Conservation (phyloP, 1,140 invertebrate species). For the Parapsyche elsis region DNA sequence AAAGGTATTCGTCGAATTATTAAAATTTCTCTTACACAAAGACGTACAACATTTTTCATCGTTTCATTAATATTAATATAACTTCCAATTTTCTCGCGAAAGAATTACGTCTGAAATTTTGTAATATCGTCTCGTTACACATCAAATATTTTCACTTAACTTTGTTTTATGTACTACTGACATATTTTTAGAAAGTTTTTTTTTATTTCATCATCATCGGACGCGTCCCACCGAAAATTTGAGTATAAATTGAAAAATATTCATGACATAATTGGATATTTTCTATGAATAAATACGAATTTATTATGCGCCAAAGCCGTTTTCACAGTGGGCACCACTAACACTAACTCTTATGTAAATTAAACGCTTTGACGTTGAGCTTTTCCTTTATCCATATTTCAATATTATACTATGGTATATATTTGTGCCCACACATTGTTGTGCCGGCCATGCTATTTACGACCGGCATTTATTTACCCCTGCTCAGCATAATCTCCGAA, state of each 20-base stretch:
- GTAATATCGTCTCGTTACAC: too few relatives aligned
- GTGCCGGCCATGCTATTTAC: slow-evolving; percentile 6
- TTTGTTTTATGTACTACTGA: neutral
- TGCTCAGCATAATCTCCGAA: slow-evolving; percentile 11
- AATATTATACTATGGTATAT: slow-evolving; percentile 18
- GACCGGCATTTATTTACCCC: slow-evolving; percentile 34
- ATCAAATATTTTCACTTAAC: too few relatives aligned
- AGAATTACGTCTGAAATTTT: too few relatives aligned
- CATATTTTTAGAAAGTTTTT: neutral
- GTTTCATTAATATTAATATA: slow-evolving; percentile 16
- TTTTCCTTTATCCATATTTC: slow-evolving; percentile 36
- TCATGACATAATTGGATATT: slow-evolving; percentile 32
- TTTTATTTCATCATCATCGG: neutral
- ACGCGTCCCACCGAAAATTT: neutral
- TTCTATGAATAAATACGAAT: slow-evolving; percentile 39
- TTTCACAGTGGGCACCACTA: slow-evolving; percentile 2
- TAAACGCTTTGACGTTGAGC: slow-evolving; percentile 33
- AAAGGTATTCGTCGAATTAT: too few relatives aligned
- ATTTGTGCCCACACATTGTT: slow-evolving; percentile 32
- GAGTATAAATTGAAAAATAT: slow-evolving; percentile 35
- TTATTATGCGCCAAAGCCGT: slow-evolving; percentile 34
- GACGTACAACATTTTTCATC: neutral
- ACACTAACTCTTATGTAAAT: slow-evolving; percentile 29
- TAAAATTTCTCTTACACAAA: too few relatives aligned
- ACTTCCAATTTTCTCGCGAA: slow-evolving; percentile 7